These are phyloP conservation scores for Melieria picta DNA, from an alignment of 2,888 invertebrate genomes.

Conservation along the genomic window DNA sequence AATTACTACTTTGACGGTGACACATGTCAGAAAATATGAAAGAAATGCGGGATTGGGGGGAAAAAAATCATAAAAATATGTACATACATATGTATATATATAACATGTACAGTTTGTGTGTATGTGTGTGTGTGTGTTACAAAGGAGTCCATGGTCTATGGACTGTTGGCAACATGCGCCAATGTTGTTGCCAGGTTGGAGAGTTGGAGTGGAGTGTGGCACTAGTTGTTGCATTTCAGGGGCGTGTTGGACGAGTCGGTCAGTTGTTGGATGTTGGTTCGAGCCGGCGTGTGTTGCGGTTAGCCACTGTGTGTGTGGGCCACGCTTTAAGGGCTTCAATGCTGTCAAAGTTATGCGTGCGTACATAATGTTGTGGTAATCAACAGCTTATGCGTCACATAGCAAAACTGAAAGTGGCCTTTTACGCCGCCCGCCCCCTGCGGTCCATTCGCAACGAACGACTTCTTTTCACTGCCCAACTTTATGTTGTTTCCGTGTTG, in stretches of 20 bases:
- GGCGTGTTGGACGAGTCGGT: neutral
- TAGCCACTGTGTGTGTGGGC: neutral
- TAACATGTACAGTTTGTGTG: neutral
- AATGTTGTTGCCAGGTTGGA: neutral
- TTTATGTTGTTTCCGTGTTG: neutral
- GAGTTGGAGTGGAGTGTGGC: too few species aligned
- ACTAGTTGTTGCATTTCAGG: neutral
- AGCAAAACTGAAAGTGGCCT: slow-evolving; percentile 25
- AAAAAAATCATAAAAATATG: neutral
- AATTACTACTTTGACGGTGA: slow-evolving; percentile 34
- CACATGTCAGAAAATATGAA: slow-evolving; percentile 33
- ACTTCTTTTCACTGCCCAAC: neutral
- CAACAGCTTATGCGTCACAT: slow-evolving; percentile 54
- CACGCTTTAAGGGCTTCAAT: neutral
- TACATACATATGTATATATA: neutral
- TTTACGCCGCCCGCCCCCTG: slow-evolving; percentile 8
- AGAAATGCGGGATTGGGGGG: neutral
- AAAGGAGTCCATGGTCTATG: slow-evolving; percentile 7
- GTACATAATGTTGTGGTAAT: slow-evolving; percentile 47
- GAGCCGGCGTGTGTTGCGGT: neutral
- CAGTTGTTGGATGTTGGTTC: neutral
- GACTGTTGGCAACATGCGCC: neutral
- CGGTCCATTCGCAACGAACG: neutral
- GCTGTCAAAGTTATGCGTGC: slow-evolving; percentile 31
- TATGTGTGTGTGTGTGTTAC: neutral